A percentile compares a stretch with the other conserved stretches of the same genome.
Conservation (phyloP, 2,113 vertebrate species). For the Syngnathoides biaculeatus region DNA sequence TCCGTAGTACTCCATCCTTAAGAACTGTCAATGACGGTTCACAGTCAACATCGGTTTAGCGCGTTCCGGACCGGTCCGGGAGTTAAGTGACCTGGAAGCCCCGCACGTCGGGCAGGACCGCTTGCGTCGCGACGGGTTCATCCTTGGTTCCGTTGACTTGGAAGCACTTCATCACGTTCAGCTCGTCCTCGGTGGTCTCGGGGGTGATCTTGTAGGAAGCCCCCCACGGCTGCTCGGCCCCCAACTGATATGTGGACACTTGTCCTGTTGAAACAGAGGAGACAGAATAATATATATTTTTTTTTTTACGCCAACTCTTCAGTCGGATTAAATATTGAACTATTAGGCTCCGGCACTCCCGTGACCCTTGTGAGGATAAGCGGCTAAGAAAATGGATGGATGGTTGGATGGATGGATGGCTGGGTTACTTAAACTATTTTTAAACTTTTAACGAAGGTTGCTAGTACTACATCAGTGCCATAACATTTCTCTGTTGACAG, state of each 20-base stretch:
- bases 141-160: constrained; percentile 76
- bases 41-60: too few relatives aligned
- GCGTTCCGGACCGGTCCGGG: too few relatives aligned
- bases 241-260: constrained; percentile 76
- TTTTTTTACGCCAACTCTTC: too few relatives aligned
- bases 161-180: constrained; percentile 78
- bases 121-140: constrained; percentile 60
- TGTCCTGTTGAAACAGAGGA: constrained; percentile 59
- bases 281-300: too few relatives aligned
- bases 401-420: too few relatives aligned
- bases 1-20: constrained; percentile 72
- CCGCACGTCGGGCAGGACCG: constrained; percentile 60
- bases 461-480: background rate
- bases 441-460: background rate
- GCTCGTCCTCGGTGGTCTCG: constrained; percentile 73
- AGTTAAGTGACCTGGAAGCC: constrained; percentile 70
- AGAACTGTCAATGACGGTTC: constrained; percentile 1
- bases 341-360: too few relatives aligned
- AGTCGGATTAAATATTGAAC: background rate
- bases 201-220: constrained; percentile 74
- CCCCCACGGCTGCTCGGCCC: constrained; percentile 57
- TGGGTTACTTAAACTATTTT: background rate
- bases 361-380: too few relatives aligned
- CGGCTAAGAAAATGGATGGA: too few relatives aligned
- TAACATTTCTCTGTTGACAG: background rate